These are phyloP conservation scores for Cryptoleucopteryx plumbea DNA, from an alignment of 2,113 vertebrate genomes.

Conservation along the genomic window DNA sequence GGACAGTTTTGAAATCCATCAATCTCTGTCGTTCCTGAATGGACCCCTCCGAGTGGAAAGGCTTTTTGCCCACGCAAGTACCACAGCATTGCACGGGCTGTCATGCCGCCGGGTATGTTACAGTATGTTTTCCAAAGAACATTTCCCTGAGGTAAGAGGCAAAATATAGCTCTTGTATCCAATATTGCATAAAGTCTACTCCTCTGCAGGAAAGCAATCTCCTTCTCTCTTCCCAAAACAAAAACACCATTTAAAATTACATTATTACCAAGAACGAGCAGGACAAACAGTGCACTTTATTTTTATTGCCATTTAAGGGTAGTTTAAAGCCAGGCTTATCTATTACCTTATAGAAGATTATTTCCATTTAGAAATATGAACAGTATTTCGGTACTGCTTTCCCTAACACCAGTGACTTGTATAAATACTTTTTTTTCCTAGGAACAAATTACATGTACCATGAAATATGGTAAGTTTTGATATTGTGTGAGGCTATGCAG, in stretches of 20 bases:
- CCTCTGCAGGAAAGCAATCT: neutral
- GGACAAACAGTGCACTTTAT: neutral
- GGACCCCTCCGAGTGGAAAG: neutral
- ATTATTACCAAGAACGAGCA: neutral
- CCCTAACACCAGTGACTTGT: neutral
- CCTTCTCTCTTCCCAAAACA: neutral
- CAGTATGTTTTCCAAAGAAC: neutral
- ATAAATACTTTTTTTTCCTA: neutral
- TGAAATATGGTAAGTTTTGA: neutral
- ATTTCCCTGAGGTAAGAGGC: neutral
- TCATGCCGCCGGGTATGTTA: neutral
- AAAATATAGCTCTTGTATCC: neutral
- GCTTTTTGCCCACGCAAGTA: neutral
- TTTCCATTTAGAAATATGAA: neutral
- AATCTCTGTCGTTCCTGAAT: neutral
- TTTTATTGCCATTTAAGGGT: neutral
- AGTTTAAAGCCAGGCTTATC: neutral
- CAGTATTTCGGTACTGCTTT: neutral
- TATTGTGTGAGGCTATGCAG: neutral
- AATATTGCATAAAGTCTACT: neutral
- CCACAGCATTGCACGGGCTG: neutral
- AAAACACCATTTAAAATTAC: neutral
- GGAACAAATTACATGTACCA: neutral
- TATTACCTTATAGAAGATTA: neutral
- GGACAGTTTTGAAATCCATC: constrained; percentile 6